Conservation (phyloP, 2,113 vertebrate genomes). For the Mormyrus iriodes region DNA sequence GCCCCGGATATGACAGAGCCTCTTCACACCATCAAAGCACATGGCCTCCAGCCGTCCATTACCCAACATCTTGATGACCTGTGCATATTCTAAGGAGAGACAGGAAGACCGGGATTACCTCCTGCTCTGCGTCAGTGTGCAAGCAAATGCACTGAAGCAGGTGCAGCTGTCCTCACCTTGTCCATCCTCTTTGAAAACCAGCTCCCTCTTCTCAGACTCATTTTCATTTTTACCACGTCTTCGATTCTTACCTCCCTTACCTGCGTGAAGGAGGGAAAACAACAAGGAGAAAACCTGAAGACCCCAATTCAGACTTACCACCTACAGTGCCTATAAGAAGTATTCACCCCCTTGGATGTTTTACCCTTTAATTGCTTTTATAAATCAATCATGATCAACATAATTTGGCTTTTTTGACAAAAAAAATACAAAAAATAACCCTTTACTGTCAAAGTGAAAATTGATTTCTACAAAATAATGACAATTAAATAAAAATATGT, state of each 20-base stretch:
- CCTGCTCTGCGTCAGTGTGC: neutral
- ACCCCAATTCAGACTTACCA: neutral
- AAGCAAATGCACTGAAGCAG: neutral
- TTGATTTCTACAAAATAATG: no score
- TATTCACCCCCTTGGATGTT: no score
- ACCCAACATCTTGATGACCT: conserved; percentile 98
- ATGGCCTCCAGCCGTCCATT: conserved; percentile 95
- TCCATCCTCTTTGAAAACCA: conserved; percentile 98
- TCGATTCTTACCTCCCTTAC: conserved; percentile 98
- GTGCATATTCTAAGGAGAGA: conserved; percentile 80
- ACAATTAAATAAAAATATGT: no score
- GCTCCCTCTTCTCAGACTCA: conserved; percentile 94
- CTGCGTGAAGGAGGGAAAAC: conserved; percentile 47
- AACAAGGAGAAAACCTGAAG: neutral
- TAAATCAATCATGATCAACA: no score
- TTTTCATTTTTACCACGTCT: conserved; percentile 99
- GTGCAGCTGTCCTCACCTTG: conserved; percentile 46
- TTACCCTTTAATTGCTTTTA: no score
- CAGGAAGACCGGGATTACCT: neutral
- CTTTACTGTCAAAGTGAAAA: no score
- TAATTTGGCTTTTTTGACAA: no score
- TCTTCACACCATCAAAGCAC: conserved; percentile 96
- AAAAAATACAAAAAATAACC: no score
- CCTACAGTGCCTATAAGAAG: no score
- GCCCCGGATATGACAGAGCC: conserved; percentile 97